phyloP scores from a whole-genome alignment of 1,140 invertebrate genomes.

The Drosophila burlai region DNA sequence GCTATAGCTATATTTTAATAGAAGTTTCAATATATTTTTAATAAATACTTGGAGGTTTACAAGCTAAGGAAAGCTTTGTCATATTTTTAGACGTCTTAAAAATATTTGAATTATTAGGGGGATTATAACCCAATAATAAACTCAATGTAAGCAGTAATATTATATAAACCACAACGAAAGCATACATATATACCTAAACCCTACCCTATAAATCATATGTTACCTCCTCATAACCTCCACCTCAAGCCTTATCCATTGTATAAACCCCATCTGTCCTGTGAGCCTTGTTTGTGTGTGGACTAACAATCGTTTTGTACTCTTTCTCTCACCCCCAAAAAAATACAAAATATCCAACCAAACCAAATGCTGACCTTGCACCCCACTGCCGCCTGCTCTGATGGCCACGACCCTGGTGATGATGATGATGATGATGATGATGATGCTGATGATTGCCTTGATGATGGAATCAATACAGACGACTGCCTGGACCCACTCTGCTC shows the following conservation, averaged over 20 bases:
- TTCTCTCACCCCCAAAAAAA: slow-evolving; percentile 16
- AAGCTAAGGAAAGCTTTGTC: not conserved
- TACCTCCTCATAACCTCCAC: not conserved
- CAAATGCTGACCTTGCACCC: slow-evolving; percentile 9
- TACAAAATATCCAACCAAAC: not conserved
- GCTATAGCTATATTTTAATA: too few relatives aligned
- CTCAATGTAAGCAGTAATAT: not conserved
- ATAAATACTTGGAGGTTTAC: too few relatives aligned
- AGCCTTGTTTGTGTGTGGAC: slow-evolving; percentile 33
- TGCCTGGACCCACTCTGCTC: slow-evolving; percentile 95
- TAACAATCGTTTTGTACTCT: slow-evolving; percentile 65
- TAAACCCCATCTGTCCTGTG: slow-evolving; percentile 14
- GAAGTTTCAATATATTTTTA: not conserved
- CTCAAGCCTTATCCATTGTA: slow-evolving; percentile 3
- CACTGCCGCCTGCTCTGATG: not conserved
- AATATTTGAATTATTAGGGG: too few relatives aligned
- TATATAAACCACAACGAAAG: not conserved
- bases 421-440: not conserved
- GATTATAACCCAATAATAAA: not conserved
- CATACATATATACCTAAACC: not conserved
- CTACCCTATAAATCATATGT: not conserved
- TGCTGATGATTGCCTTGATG: slow-evolving; percentile 5
- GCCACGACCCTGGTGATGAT: not conserved
- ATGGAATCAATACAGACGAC: slow-evolving; percentile 87
- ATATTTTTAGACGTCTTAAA: too few relatives aligned